Evolutionary conservation across 2,797 vertebrate genomes (phyloP), one percentile per base, ranked within the genome.

Genomic region (Brachyalestes nurse): DNA sequence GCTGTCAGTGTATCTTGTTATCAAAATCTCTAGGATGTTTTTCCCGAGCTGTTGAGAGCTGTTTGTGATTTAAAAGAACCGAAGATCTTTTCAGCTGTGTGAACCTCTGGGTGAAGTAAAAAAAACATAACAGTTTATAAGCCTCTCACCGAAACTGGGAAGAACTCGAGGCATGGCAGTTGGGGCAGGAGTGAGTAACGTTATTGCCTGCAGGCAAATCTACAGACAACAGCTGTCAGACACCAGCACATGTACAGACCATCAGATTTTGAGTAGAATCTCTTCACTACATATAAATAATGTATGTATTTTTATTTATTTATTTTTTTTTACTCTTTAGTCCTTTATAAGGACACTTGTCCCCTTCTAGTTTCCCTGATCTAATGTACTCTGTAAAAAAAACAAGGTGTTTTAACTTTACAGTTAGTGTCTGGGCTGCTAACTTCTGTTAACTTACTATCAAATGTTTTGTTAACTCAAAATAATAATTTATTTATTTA

Each of bases 201-300:
- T 90, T 90, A 85, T 71, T 86, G 90, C 92, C 92, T 88, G 6
- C 69, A 88, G 93, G 91, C 89, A 69, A 42, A 84, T 58, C 79
- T 66, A 69, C 77, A 88, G 49, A 83, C 78, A 85, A 62, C 72
- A 79, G 79, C 87, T 79, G 65, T 77, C 80, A 88, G 61, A 10
- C 76, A 78, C 90, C 79, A 80, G 72, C 79, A 16, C 14, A 84
- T 83, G 86, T 71, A 89, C 81, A 88, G 93, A 93, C 92, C 90
- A 89, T 71, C 88, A 86, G 89, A 28, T 92, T 92, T 88, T 84
- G 87, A 83, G 84, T 87, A 88, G 84, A 85, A 53, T 14, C 13
- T 40, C 23, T 34, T 75, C 0, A 5, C 16, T 21, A 38, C 58
- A 4, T 61, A 6, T 61, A 3, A 19, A 0, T 73, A 58, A 9